A percentile compares a stretch with the other conserved stretches of the same genome.
phyloP scores from a whole-genome alignment of 2,113 vertebrate genomes.

The Vulpes lagopus region DNA sequence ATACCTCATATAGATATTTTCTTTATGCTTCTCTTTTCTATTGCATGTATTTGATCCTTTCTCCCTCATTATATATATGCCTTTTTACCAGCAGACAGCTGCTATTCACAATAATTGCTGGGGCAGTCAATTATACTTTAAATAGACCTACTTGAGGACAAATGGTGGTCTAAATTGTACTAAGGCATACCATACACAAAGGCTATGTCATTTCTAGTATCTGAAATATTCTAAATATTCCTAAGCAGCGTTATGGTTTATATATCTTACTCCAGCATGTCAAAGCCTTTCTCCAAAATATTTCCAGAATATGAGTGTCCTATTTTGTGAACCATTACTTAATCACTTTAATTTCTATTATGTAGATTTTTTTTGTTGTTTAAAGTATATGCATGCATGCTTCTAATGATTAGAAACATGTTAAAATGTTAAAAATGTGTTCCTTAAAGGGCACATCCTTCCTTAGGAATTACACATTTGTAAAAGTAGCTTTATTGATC shows the following conservation, averaged over 20 bases:
- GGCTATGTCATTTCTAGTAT: constrained; percentile 87
- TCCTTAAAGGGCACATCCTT: neutral
- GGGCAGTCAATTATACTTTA: constrained; percentile 93
- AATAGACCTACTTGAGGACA: constrained; percentile 92
- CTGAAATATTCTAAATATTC: constrained; percentile 89
- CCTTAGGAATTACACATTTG: neutral
- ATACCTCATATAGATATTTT: constrained; percentile 88
- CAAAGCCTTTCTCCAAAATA: constrained; percentile 62
- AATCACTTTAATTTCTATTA: constrained; percentile 43
- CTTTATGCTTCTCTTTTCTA: constrained; percentile 87
- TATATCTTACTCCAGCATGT: constrained; percentile 63
- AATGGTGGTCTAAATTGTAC: constrained; percentile 90
- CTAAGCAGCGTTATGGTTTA: constrained; percentile 66
- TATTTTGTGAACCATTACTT: constrained; percentile 22
- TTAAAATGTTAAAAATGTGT: neutral
- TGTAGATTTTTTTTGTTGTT: neutral
- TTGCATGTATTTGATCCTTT: constrained; percentile 88
- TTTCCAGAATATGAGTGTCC: constrained; percentile 46
- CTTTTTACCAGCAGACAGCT: constrained; percentile 89
- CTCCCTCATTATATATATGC: constrained; percentile 89
- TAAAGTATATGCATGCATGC: neutral
- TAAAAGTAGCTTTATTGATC: neutral
- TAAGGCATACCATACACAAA: constrained; percentile 88
- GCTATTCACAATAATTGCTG: constrained; percentile 92
- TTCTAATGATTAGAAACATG: neutral